A percentile compares a stretch with the other conserved stretches of the same genome.
phyloP scores from a whole-genome alignment of 2,797 vertebrate species.

The Ctenosaura bakeri region DNA sequence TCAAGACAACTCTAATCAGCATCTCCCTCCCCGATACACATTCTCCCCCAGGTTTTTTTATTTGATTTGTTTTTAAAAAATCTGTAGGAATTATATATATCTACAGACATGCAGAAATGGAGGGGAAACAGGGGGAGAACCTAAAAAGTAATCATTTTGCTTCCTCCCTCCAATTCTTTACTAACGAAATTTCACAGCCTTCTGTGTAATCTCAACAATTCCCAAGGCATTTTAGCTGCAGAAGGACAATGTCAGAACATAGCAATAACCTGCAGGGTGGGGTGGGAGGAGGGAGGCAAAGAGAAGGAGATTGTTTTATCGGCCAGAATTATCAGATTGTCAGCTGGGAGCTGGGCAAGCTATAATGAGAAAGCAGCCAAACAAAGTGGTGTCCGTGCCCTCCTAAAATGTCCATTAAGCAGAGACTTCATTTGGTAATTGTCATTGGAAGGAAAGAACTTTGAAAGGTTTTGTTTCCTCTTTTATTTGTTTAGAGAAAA shows the following conservation, averaged over 20 bases:
- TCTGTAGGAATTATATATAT: constrained; percentile 4
- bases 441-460: constrained; percentile 45
- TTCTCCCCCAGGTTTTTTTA: constrained; percentile 51
- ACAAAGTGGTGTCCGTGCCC: constrained; percentile 58
- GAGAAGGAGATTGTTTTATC: constrained; percentile 57
- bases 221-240: constrained; percentile 19
- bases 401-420: constrained; percentile 59
- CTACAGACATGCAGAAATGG: background rate
- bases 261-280: constrained; percentile 29
- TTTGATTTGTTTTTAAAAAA: constrained; percentile 37
- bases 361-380: constrained; percentile 61
- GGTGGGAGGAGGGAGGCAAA: background rate
- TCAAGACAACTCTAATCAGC: constrained; percentile 65
- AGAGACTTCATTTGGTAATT: constrained; percentile 45
- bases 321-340: constrained; percentile 69
- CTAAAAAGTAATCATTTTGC: constrained; percentile 7
- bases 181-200: constrained; percentile 65
- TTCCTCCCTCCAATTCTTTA: background rate
- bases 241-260: constrained; percentile 49
- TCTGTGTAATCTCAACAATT: constrained; percentile 64
- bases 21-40: constrained; percentile 14
- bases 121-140: constrained; percentile 1
- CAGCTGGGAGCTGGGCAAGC: constrained; percentile 60
- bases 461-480: constrained; percentile 14
- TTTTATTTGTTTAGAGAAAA: constrained; percentile 44